These are phyloP conservation scores for Notamacropus eugenii DNA, from an alignment of 2,797 vertebrate genomes.

Conservation along the genomic window DNA sequence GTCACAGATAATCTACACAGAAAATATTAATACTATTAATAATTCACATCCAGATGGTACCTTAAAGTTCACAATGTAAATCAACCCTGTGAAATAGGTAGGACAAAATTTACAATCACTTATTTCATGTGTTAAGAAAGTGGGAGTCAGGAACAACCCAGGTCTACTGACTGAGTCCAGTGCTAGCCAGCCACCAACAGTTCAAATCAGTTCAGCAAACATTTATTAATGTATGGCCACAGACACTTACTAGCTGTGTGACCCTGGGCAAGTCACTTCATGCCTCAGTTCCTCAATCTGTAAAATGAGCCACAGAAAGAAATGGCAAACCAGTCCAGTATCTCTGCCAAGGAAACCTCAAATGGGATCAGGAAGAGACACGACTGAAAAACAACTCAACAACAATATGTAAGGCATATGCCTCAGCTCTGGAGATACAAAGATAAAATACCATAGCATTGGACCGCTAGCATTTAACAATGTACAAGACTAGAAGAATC, in stretches of 20 bases:
- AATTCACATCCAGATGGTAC: not conserved
- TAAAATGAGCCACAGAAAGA: not conserved
- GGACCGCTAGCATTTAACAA: not conserved
- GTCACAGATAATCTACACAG: not conserved
- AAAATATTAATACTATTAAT: not conserved
- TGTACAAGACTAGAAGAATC: not conserved
- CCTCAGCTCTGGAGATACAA: not conserved
- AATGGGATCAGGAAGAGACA: not conserved
- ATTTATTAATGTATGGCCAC: not conserved
- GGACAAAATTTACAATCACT: not conserved
- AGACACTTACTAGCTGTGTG: not conserved
- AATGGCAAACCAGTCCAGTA: not conserved
- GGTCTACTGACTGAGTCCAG: not conserved
- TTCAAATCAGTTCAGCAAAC: not conserved
- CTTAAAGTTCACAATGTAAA: not conserved
- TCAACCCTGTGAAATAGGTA: not conserved
- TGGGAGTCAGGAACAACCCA: not conserved
- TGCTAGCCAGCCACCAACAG: not conserved
- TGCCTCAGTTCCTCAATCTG: not conserved
- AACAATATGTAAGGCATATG: not conserved
- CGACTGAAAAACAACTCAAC: not conserved
- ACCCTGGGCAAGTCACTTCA: not conserved
- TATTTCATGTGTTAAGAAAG: not conserved
- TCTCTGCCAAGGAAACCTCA: not conserved
- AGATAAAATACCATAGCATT: not conserved